Evolutionary conservation across 2,113 vertebrate genomes (phyloP).

Genomic region (Amia ocellicauda): DNA sequence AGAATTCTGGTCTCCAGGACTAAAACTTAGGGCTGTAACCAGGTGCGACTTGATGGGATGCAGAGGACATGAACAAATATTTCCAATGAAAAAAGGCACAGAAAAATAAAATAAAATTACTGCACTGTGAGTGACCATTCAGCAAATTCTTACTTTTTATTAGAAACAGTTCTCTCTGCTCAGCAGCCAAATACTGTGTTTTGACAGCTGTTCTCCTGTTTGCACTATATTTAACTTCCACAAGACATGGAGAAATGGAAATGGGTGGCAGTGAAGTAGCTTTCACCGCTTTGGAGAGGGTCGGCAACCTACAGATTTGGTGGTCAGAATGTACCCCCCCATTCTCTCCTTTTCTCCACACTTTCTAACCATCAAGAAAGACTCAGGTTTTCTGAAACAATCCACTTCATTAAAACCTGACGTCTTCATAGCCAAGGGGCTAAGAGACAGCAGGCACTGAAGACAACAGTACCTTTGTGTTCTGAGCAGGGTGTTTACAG

Average conservation of each 20-base stretch:
- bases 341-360: too few species aligned
- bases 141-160: neutral
- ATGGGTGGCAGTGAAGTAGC: constrained; percentile 8
- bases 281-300: too few species aligned
- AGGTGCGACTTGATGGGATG: neutral
- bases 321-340: neutral
- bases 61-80: neutral
- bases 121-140: constrained; percentile 2
- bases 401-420: neutral
- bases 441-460: neutral
- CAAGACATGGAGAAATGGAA: constrained; percentile 4
- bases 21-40: too few species aligned
- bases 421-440: neutral
- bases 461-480: neutral
- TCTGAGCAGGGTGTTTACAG: neutral
- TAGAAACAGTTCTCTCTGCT: neutral
- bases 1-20: too few species aligned
- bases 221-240: constrained; percentile 1
- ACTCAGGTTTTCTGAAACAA: neutral
- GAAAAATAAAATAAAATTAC: constrained; percentile 1
- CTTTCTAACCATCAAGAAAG: neutral
- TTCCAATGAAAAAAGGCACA: too few species aligned
- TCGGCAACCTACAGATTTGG: neutral
- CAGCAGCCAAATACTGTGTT: constrained; percentile 9
- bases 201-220: constrained; percentile 24